phyloP scores from a whole-genome alignment of 2,888 invertebrate genomes.

The Dryobotodes eremita region DNA sequence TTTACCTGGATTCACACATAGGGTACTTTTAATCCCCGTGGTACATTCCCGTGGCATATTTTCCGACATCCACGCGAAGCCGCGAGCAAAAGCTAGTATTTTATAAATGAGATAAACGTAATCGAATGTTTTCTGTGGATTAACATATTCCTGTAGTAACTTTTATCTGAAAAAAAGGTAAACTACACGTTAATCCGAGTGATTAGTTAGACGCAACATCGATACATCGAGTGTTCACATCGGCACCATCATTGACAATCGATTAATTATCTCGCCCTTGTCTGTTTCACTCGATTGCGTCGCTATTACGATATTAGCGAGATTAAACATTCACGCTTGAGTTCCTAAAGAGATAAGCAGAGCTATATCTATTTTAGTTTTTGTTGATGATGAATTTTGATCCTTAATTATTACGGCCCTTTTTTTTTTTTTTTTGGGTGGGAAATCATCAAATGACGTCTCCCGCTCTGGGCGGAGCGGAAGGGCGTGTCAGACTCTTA shows the following conservation, averaged over 20 bases:
- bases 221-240: conserved; percentile 34
- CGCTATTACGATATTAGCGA: conserved; percentile 33
- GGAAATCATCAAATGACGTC: too few species aligned
- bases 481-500: too few species aligned
- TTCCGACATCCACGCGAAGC: too few species aligned
- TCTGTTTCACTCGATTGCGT: conserved; percentile 40
- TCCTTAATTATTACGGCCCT: neutral
- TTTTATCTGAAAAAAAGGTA: neutral
- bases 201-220: conserved; percentile 19
- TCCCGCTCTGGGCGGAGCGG: too few species aligned
- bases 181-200: conserved; percentile 19
- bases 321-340: conserved; percentile 28
- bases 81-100: too few species aligned
- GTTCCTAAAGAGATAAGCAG: conserved; percentile 1
- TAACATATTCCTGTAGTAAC: neutral
- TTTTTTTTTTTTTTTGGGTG: too few species aligned
- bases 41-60: too few species aligned
- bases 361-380: neutral
- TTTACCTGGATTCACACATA: too few species aligned
- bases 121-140: too few species aligned
- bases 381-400: neutral
- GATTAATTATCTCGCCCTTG: conserved; percentile 55
- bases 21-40: too few species aligned
- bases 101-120: too few species aligned
- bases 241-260: conserved; percentile 47